These are phyloP conservation scores for Struthidea cinerea DNA, from an alignment of 2,113 vertebrate genomes.

Conservation along the genomic window DNA sequence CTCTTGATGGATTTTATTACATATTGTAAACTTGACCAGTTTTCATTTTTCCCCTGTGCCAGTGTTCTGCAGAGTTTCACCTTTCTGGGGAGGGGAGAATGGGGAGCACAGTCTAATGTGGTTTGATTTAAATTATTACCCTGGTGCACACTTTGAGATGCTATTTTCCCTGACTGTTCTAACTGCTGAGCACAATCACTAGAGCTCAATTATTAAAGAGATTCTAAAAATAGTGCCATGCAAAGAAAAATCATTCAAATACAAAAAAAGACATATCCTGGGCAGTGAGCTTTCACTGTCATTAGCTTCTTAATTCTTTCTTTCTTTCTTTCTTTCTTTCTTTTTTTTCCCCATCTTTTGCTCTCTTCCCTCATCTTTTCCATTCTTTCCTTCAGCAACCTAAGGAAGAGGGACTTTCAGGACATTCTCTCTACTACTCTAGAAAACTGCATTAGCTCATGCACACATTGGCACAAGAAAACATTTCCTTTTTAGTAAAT, in stretches of 20 bases:
- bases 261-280: conserved; percentile 55
- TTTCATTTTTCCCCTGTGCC: neutral
- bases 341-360: neutral
- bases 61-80: conserved; percentile 5
- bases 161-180: conserved; percentile 69
- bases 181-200: conserved; percentile 69
- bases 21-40: conserved; percentile 13
- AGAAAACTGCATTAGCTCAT: conserved; percentile 45
- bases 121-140: conserved; percentile 73
- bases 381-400: conserved; percentile 31
- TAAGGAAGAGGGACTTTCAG: conserved; percentile 43
- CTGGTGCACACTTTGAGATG: conserved; percentile 46
- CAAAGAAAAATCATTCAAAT: conserved; percentile 73
- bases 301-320: conserved; percentile 52
- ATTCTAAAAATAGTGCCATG: conserved; percentile 73
- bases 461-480: neutral
- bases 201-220: conserved; percentile 79
- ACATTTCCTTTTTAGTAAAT: conserved; percentile 25
- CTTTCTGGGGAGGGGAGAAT: neutral
- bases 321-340: neutral
- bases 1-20: conserved; percentile 11
- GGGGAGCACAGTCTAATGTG: conserved; percentile 25
- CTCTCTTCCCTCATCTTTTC: neutral
- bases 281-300: conserved; percentile 28
- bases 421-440: neutral